Evolutionary conservation across 2,113 vertebrate genomes (phyloP), one percentile per base, ranked within the genome.

Genomic region (Pithys albifrons): DNA sequence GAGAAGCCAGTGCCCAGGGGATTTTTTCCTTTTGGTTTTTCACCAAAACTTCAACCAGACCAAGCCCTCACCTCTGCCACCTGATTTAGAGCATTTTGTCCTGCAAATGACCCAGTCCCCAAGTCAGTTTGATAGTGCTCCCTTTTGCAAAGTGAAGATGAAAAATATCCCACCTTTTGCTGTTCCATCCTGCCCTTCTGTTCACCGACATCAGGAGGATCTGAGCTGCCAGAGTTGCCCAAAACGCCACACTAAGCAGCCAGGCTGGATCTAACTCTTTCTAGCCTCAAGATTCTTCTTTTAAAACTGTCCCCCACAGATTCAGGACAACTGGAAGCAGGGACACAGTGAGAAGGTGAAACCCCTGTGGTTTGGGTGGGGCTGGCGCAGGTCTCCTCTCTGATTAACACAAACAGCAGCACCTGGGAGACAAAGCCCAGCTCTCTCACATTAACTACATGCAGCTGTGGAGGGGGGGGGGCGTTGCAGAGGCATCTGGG

Each of bases 321-420:
- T 14, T 37, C 18, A 49, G 22, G 20, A 19, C 24, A 41, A 8
- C 2, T 0, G 7, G 10, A 24, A 7, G 13, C 12, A 6, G 25
- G 25, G 15, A 22, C 11, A 46, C 1, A 11, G 12, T 3, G 22
- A 58, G 6, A 27, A 39, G 29, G 3, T 22, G 14, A 57, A 49
- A 25, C 10, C 33, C 27, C 33, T 0, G 0, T 5, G 31, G 16
- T 27, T 45, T 31, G 39, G 19, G 33, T 27, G 48, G 33, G 31
- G 6, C 33, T 19, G 10, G 70, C 45, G 6, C 37, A 67, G 35
- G 10, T 31, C 48, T 59, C 22, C 7, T 69, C 43, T 37, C 52
- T 10, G 11, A 8, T 0, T 61, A 4, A 35, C 29, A 13, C 33
- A 88, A 46, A 86, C 0, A 39, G 64, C 84, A 95, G 33, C 71